Evolutionary conservation across 2,888 invertebrate species (phyloP).

Genomic region (Ariolimax columbianus): DNA sequence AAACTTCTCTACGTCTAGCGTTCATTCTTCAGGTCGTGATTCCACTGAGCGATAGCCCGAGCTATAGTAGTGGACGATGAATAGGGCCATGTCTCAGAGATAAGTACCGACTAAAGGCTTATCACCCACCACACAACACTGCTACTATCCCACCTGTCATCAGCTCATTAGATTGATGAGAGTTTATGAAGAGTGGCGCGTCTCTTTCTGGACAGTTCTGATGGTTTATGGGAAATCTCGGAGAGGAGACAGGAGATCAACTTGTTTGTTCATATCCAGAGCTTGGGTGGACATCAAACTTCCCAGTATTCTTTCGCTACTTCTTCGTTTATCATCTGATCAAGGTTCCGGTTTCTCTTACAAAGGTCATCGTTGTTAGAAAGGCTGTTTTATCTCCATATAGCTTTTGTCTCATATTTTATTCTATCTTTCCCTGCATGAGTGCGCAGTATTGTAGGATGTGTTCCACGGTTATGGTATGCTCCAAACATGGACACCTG

Average conservation of each 20-base stretch:
- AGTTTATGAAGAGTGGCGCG: constrained; percentile 7
- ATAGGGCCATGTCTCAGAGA: constrained; percentile 10
- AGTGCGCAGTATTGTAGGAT: too few species aligned
- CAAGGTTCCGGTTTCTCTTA: too few species aligned
- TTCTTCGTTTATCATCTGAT: too few species aligned
- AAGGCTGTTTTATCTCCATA: too few species aligned
- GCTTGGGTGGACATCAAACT: not conserved
- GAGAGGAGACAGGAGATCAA: not conserved
- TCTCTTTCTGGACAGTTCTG: not conserved
- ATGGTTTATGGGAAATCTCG: constrained; percentile 20
- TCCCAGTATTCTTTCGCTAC: not conserved
- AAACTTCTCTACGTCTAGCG: not conserved
- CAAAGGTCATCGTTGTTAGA: too few species aligned
- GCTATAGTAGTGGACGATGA: not conserved
- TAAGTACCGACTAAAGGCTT: not conserved
- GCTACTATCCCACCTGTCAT: constrained; percentile 12
- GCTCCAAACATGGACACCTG: too few species aligned
- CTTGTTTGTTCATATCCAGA: not conserved
- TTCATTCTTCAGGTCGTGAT: not conserved
- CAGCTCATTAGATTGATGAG: constrained; percentile 17
- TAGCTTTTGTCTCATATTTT: too few species aligned
- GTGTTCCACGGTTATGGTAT: too few species aligned
- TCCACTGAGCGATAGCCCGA: not conserved
- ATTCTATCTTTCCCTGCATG: too few species aligned
- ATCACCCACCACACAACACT: not conserved